Conservation (phyloP, 2,113 vertebrate genomes). For the Alces alces region DNA sequence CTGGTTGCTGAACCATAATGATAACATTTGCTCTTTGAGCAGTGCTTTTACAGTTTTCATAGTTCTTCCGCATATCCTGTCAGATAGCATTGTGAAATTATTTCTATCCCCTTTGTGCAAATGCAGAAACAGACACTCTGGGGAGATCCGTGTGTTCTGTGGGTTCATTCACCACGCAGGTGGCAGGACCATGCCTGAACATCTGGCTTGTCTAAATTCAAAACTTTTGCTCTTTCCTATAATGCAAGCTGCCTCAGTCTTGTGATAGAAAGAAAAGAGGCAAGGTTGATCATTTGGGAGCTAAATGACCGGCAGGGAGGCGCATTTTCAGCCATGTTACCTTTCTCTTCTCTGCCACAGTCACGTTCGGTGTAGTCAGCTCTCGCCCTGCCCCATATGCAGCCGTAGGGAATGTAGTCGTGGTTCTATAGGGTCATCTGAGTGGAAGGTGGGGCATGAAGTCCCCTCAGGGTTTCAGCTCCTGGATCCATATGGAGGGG, state of each 20-base stretch:
- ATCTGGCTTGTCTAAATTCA: background rate
- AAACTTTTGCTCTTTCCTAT: background rate
- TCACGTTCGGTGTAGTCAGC: background rate
- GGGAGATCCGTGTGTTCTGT: background rate
- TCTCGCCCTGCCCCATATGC: background rate
- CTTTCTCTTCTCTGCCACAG: background rate
- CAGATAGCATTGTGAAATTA: background rate
- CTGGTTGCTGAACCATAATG: background rate
- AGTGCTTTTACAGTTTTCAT: background rate
- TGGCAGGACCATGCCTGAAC: background rate
- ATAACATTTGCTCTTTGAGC: background rate
- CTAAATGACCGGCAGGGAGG: background rate
- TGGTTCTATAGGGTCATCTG: background rate
- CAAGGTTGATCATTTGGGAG: background rate
- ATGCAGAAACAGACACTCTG: background rate
- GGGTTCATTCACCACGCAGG: background rate
- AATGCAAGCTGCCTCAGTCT: background rate
- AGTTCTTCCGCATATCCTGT: background rate
- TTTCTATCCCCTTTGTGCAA: background rate
- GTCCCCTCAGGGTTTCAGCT: background rate
- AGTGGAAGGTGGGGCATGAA: background rate
- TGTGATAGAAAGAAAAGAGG: background rate
- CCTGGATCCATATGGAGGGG: background rate
- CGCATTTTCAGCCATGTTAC: background rate
- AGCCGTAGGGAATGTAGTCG: background rate